Conservation (phyloP, 1,140 invertebrate genomes). For the Zaprionus davidi region DNA sequence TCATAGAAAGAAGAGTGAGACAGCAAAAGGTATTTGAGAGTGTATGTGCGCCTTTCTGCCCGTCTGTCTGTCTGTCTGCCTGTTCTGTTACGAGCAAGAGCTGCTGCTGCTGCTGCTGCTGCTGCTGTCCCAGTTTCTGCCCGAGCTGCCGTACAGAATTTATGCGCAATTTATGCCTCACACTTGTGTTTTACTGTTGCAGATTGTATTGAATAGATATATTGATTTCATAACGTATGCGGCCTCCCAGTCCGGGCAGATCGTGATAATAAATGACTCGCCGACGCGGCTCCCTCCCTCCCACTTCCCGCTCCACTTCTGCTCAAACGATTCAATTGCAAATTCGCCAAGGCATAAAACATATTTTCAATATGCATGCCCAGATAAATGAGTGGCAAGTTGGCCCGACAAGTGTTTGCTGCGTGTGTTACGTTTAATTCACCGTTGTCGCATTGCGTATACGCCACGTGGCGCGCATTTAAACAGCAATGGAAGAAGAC, state of each 20-base stretch:
- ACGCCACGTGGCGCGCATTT: slow-evolving; percentile 50
- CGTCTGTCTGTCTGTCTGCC: not conserved
- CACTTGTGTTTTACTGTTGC: slow-evolving; percentile 71
- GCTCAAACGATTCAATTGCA: slow-evolving; percentile 68
- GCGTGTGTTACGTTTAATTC: not conserved
- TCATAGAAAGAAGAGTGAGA: slow-evolving; percentile 43
- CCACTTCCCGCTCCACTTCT: not conserved
- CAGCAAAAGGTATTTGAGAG: slow-evolving; percentile 28
- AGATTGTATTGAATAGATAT: slow-evolving; percentile 81
- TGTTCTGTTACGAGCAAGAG: not conserved
- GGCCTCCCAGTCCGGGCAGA: slow-evolving; percentile 20
- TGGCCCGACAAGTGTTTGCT: slow-evolving; percentile 1
- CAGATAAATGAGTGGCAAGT: slow-evolving; percentile 3
- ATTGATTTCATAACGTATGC: slow-evolving; percentile 69
- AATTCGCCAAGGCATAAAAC: slow-evolving; percentile 61
- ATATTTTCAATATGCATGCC: slow-evolving; percentile 22
- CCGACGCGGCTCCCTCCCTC: not conserved
- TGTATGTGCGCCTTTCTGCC: not conserved
- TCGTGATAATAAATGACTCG: slow-evolving; percentile 71
- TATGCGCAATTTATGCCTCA: slow-evolving; percentile 78
- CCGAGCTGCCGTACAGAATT: slow-evolving; percentile 42
- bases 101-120: not conserved
- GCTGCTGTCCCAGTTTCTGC: slow-evolving; percentile 33
- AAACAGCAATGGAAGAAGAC: slow-evolving; percentile 47
- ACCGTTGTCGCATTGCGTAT: slow-evolving; percentile 60